Evolutionary conservation across 2,888 invertebrate species (phyloP).

Genomic region (Plebejus argus): DNA sequence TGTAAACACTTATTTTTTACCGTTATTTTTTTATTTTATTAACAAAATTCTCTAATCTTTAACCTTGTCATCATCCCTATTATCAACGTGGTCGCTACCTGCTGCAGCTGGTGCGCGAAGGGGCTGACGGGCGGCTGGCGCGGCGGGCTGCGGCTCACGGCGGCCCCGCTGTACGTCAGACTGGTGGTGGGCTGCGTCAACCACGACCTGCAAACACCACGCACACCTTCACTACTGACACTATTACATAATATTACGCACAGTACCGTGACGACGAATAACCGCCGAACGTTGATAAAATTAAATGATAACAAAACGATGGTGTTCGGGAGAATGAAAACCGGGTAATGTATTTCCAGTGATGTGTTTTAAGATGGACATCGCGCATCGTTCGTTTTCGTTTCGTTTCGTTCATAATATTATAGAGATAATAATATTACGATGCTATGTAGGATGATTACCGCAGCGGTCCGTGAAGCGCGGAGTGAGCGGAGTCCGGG

Average conservation of each 20-base stretch:
- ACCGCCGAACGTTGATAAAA: no score
- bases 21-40: no score
- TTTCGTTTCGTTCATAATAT: no score
- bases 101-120: slow-evolving; percentile 70
- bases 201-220: slow-evolving; percentile 58
- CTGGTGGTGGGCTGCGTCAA: slow-evolving; percentile 61
- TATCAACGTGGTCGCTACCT: slow-evolving; percentile 50
- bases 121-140: slow-evolving; percentile 71
- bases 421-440: not conserved
- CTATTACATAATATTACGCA: no score
- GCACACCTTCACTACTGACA: no score
- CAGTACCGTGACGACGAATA: no score
- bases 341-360: not conserved
- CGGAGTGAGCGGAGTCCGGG: not conserved
- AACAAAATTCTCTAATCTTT: no score
- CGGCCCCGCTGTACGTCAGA: slow-evolving; percentile 61
- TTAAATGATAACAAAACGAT: not conserved
- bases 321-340: not conserved
- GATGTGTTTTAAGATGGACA: not conserved
- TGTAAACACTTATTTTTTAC: no score
- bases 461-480: not conserved
- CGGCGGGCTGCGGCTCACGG: slow-evolving; percentile 66
- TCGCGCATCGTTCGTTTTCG: no score
- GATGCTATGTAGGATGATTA: not conserved
- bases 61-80: no score